Evolutionary conservation across 2,888 invertebrate species (phyloP).

Genomic region (Melanostoma scalare): DNA sequence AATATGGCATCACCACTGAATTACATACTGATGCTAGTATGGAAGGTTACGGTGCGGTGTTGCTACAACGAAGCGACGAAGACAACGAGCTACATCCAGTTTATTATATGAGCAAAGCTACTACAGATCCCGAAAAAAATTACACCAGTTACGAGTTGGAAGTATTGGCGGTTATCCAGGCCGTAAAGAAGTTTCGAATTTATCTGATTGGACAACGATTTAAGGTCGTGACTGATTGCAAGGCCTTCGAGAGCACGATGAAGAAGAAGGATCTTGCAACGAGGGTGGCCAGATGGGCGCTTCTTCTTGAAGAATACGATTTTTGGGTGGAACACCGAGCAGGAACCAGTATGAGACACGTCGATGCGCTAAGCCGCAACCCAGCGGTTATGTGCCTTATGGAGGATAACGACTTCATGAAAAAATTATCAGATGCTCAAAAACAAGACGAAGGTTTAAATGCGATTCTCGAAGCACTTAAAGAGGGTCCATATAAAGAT

Average conservation of each 20-base stretch:
- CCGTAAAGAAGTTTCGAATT: constrained; percentile 52
- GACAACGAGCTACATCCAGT: constrained; percentile 25
- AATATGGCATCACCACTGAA: constrained; percentile 30
- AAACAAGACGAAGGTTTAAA: constrained; percentile 41
- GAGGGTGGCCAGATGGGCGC: constrained; percentile 72
- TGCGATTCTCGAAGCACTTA: constrained; percentile 24
- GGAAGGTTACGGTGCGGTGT: constrained; percentile 32
- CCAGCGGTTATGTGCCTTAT: constrained; percentile 48
- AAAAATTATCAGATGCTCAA: constrained; percentile 19
- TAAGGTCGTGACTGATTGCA: constrained; percentile 67
- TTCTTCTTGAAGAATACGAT: constrained; percentile 71
- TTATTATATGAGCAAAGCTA: constrained; percentile 32
- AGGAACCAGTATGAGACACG: constrained; percentile 71
- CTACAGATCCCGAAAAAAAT: constrained; percentile 18
- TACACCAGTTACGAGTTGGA: constrained; percentile 34
- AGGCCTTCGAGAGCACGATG: constrained; percentile 65
- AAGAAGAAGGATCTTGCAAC: constrained; percentile 62
- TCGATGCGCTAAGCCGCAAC: constrained; percentile 72
- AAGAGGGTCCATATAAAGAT: constrained; percentile 25
- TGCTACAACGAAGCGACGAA: constrained; percentile 20
- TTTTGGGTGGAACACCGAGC: constrained; percentile 72
- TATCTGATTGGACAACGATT: constrained; percentile 72
- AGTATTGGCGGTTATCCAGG: constrained; percentile 28
- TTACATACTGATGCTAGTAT: constrained; percentile 33
- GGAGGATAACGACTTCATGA: constrained; percentile 3